Evolutionary conservation across 30 jellyfish, hydroid and myxozoan species (phyloP).

Genomic region (Chironex yamaguchii): DNA sequence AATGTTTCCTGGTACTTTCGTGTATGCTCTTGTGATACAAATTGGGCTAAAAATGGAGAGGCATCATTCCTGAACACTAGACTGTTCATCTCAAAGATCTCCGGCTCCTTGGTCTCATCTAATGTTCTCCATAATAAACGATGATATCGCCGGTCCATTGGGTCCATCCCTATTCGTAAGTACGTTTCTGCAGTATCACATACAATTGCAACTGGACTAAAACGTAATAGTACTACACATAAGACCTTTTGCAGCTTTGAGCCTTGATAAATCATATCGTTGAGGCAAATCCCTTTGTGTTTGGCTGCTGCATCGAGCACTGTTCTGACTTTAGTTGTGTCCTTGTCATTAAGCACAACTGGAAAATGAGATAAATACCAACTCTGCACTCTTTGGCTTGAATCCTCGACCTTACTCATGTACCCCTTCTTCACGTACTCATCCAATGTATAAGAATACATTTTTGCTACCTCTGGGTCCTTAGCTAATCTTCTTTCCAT

Average conservation of each 20-base stretch:
- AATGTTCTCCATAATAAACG: constrained; percentile 68
- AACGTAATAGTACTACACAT: constrained; percentile 13
- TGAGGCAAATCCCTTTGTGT: constrained; percentile 30
- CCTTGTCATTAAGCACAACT: background rate
- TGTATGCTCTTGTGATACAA: constrained; percentile 65
- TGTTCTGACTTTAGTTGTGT: constrained; percentile 27
- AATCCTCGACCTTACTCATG: background rate
- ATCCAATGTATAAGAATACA: background rate
- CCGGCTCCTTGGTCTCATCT: constrained; percentile 49
- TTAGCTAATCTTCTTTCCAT: background rate
- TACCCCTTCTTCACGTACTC: background rate
- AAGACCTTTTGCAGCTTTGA: constrained; percentile 31
- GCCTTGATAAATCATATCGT: constrained; percentile 33
- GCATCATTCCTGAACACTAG: constrained; percentile 62
- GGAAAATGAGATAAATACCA: constrained; percentile 54
- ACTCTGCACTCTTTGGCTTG: background rate
- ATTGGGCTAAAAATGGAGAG: constrained; percentile 66
- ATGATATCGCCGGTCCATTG: constrained; percentile 35
- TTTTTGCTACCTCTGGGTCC: background rate
- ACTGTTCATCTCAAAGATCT: constrained; percentile 50
- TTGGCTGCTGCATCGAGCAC: constrained; percentile 50
- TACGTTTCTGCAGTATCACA: constrained; percentile 76
- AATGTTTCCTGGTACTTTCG: background rate
- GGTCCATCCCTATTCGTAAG: constrained; percentile 14
- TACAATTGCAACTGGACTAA: constrained; percentile 71